phyloP scores from a whole-genome alignment of 2,888 invertebrate species.

The Cheilosia soror region DNA sequence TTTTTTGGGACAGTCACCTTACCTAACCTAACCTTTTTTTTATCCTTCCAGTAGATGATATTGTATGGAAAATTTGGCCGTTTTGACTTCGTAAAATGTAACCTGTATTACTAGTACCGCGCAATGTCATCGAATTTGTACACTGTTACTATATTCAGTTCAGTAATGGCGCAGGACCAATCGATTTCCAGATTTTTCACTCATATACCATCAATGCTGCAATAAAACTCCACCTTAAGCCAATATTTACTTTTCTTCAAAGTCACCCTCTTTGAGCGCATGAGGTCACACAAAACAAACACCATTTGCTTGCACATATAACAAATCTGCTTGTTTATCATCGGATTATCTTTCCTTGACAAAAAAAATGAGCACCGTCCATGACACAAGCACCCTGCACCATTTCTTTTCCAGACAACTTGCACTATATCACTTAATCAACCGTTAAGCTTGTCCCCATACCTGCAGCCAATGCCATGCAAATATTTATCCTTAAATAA shows the following conservation, averaged over 20 bases:
- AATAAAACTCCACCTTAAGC: not conserved
- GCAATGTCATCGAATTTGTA: no score
- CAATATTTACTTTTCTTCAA: not conserved
- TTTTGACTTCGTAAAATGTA: no score
- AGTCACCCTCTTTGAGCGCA: not conserved
- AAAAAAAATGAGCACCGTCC: not conserved
- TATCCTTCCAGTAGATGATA: no score
- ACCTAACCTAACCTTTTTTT: no score
- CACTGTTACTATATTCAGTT: no score
- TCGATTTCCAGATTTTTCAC: no score
- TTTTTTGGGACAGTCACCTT: no score
- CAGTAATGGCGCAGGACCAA: no score
- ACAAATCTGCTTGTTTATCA: slow-evolving; percentile 12
- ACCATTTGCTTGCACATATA: slow-evolving; percentile 17
- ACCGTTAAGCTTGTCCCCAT: slow-evolving; percentile 13
- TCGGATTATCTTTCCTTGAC: slow-evolving; percentile 1
- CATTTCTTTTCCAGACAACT: not conserved
- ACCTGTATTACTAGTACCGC: no score
- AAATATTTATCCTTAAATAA: slow-evolving; percentile 65
- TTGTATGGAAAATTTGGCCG: no score
- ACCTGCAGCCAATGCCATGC: slow-evolving; percentile 54
- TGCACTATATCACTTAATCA: slow-evolving; percentile 45
- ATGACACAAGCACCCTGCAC: slow-evolving; percentile 16
- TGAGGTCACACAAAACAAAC: slow-evolving; percentile 12
- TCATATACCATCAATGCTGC: no score